Evolutionary conservation across 1,140 invertebrate species (phyloP).

Genomic region (Bombus polaris): DNA sequence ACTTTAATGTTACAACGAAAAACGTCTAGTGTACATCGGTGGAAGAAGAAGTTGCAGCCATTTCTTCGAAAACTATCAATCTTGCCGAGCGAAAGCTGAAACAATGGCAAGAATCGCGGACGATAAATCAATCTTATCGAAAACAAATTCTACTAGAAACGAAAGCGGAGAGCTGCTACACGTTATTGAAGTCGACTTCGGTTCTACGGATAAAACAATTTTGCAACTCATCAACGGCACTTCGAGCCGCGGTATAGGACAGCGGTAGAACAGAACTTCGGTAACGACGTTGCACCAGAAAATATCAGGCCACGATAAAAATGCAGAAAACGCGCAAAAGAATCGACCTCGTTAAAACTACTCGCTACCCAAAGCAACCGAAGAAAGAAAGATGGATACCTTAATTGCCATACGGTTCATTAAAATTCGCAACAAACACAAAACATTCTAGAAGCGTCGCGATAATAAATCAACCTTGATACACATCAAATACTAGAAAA

Average conservation of each 20-base stretch:
- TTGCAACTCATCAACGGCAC: not conserved
- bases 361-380: not conserved
- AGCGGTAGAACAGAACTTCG: not conserved
- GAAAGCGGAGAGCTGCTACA: not conserved
- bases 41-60: not conserved
- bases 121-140: slow-evolving; percentile 30
- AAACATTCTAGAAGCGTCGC: not conserved
- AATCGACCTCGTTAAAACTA: slow-evolving; percentile 4
- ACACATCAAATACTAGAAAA: no score
- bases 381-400: not conserved
- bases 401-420: not conserved
- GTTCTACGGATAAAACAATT: slow-evolving; percentile 6
- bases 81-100: not conserved
- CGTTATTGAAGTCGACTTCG: not conserved
- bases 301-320: not conserved
- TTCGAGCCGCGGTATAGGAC: not conserved
- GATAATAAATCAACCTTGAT: no score
- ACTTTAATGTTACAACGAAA: not conserved
- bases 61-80: not conserved
- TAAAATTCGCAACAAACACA: not conserved
- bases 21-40: not conserved
- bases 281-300: not conserved
- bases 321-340: not conserved
- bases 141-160: slow-evolving; percentile 3
- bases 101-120: not conserved